These are phyloP conservation scores for Chaenogobius annularis DNA, from an alignment of 2,113 vertebrate genomes.

Conservation along the genomic window DNA sequence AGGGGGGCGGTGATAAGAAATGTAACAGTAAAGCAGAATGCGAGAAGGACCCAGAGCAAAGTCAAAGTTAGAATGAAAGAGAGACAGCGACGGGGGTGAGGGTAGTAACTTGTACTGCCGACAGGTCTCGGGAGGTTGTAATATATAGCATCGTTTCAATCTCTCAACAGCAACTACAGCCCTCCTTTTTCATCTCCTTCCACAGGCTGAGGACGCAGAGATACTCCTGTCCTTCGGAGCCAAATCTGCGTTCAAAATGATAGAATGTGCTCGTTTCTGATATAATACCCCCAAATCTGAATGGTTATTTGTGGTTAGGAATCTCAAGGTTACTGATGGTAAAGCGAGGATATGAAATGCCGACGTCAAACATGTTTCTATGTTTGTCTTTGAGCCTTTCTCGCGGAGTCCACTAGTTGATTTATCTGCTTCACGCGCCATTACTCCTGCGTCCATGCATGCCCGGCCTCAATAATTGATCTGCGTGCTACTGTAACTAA, in stretches of 20 bases:
- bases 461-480: constrained; percentile 81
- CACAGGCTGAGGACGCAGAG: constrained; percentile 57
- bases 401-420: constrained; percentile 66
- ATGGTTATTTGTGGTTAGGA: constrained; percentile 66
- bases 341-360: constrained; percentile 63
- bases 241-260: constrained; percentile 68
- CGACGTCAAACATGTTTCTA: constrained; percentile 59
- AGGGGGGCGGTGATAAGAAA: constrained; percentile 48
- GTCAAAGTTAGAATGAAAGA: constrained; percentile 52
- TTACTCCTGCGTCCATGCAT: constrained; percentile 79
- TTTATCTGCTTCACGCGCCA: constrained; percentile 76
- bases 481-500: constrained; percentile 79
- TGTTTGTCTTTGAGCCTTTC: constrained; percentile 70
- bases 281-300: constrained; percentile 61
- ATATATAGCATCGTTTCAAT: constrained; percentile 75
- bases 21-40: constrained; percentile 47
- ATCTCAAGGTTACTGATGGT: constrained; percentile 74
- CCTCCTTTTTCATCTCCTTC: constrained; percentile 67
- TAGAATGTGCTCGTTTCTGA: constrained; percentile 71
- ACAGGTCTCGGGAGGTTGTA: constrained; percentile 72
- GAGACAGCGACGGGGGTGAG: constrained; percentile 22
- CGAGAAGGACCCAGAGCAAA: constrained; percentile 56
- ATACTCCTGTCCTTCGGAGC: constrained; percentile 73
- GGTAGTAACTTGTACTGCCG: constrained; percentile 50
- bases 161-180: constrained; percentile 75